A percentile compares a stretch with the other conserved stretches of the same genome.
Evolutionary conservation across 1,140 invertebrate species (phyloP).

Genomic region (Hesperophylax magnus): DNA sequence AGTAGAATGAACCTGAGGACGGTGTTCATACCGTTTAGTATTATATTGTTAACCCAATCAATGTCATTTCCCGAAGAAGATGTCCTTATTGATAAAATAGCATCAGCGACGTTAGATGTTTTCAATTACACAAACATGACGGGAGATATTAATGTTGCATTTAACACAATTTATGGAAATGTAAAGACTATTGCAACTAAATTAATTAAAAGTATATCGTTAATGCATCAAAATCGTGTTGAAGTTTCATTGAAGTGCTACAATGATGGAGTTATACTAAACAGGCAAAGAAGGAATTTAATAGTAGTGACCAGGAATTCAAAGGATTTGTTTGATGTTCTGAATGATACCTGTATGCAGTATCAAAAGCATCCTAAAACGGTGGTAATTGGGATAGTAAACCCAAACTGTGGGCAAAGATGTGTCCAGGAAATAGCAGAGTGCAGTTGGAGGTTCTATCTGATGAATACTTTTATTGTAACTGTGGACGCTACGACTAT

Average conservation of each 20-base stretch:
- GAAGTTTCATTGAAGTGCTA: not conserved
- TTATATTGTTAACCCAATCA: no score
- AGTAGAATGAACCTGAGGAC: no score
- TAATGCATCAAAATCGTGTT: not conserved
- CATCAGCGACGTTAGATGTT: not conserved
- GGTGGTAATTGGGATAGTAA: not conserved
- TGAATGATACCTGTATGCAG: slow-evolving; percentile 11
- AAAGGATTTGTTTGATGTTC: not conserved
- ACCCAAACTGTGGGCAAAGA: not conserved
- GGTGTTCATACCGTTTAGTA: no score
- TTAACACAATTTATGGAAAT: not conserved
- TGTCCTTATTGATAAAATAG: not conserved
- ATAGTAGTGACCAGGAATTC: not conserved
- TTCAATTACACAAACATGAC: not conserved
- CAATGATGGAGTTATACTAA: not conserved
- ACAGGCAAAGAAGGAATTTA: not conserved
- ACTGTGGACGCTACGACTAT: not conserved
- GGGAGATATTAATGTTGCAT: not conserved
- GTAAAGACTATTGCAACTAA: not conserved
- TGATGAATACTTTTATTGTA: slow-evolving; percentile 28
- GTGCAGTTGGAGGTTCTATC: not conserved
- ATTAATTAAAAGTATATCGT: not conserved
- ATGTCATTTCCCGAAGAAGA: no score
- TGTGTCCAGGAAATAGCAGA: slow-evolving; percentile 14
- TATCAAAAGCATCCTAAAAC: slow-evolving; percentile 15